Conservation (phyloP, 2,113 vertebrate species). For the Vulpes ferrilata region DNA sequence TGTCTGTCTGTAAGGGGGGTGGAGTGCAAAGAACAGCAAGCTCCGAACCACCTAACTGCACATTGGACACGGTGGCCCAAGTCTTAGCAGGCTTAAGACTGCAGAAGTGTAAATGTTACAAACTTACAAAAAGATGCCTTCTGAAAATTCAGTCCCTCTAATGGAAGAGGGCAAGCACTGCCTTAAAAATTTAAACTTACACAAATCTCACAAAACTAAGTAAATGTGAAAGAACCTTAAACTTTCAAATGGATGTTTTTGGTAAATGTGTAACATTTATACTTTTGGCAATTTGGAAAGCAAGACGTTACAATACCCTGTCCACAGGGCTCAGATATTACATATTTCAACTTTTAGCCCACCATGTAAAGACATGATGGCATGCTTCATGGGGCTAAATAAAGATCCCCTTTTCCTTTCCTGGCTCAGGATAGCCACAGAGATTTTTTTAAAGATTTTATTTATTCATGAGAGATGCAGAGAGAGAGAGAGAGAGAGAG, state of each 20-base stretch:
- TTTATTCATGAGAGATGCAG: too few species aligned
- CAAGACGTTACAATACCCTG: background rate
- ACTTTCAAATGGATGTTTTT: background rate
- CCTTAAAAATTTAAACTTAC: background rate
- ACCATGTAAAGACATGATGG: background rate
- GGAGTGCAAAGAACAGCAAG: background rate
- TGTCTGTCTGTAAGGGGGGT: rapidly evolving
- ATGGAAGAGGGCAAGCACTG: background rate
- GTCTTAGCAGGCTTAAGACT: background rate
- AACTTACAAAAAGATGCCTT: background rate
- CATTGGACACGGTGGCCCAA: background rate
- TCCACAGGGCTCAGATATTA: background rate
- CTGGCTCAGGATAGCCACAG: background rate
- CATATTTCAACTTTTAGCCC: background rate
- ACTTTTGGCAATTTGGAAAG: background rate
- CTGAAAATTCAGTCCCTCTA: background rate
- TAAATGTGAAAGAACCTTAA: background rate
- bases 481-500: too few species aligned
- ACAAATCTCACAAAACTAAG: background rate
- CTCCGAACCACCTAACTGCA: background rate
- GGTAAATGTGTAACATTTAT: background rate
- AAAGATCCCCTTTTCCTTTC: background rate
- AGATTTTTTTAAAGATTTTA: background rate
- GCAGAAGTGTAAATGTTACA: background rate
- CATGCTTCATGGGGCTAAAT: background rate